Evolutionary conservation across 2,888 invertebrate genomes (phyloP).

Genomic region (Euplagia quadripunctaria): DNA sequence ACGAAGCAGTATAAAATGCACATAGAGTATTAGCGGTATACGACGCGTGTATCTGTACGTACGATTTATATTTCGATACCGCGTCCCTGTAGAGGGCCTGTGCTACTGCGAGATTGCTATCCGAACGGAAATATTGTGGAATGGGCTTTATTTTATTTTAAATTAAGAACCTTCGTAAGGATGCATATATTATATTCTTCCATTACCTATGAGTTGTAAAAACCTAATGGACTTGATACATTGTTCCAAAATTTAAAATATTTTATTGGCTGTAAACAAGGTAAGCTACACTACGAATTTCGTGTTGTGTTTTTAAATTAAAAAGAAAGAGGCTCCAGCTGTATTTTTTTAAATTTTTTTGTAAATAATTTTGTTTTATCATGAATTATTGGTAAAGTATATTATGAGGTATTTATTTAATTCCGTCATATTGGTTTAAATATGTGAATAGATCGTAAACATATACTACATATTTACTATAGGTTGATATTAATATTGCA

Average conservation of each 20-base stretch:
- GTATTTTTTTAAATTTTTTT: no score
- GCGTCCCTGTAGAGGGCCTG: slow-evolving; percentile 27
- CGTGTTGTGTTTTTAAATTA: not conserved
- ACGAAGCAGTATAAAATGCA: slow-evolving; percentile 34
- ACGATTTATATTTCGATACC: slow-evolving; percentile 48
- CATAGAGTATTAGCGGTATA: slow-evolving; percentile 41
- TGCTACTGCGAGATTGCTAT: slow-evolving; percentile 49
- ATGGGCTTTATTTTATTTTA: slow-evolving; percentile 3
- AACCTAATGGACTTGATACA: not conserved
- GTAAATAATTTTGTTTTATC: no score
- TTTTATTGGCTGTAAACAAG: not conserved
- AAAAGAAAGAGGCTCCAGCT: not conserved
- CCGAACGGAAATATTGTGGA: slow-evolving; percentile 31
- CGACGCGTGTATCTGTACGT: slow-evolving; percentile 34
- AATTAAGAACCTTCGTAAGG: not conserved
- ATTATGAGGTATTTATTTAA: no score
- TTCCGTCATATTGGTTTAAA: no score
- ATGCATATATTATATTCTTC: no score
- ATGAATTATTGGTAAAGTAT: no score
- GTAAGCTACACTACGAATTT: no score
- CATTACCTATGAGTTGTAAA: no score
- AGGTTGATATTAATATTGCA: no score
- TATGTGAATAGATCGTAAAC: no score
- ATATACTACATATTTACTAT: no score
- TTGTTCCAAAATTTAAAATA: not conserved